Percentiles rank a stretch among this genome's conserved stretches.
These are phyloP conservation scores for Scortum barcoo DNA, from an alignment of 2,113 vertebrate genomes.

Conservation along the genomic window DNA sequence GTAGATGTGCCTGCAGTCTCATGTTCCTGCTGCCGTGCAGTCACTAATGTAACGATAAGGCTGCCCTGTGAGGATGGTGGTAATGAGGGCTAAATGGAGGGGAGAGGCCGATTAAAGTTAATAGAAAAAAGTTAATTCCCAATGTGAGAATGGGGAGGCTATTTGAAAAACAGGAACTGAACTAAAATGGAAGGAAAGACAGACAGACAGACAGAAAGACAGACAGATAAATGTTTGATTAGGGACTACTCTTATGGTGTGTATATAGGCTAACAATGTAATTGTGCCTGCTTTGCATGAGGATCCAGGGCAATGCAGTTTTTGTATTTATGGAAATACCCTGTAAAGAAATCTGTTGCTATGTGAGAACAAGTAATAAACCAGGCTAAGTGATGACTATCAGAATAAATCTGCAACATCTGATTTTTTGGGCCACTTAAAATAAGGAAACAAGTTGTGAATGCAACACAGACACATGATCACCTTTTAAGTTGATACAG, in stretches of 20 bases:
- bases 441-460: no score
- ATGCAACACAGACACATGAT: no score
- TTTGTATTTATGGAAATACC: no score
- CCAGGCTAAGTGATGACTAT: no score
- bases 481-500: no score
- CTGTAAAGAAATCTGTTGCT: no score
- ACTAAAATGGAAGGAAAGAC: neutral
- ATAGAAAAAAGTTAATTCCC: neutral
- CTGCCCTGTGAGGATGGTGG: neutral
- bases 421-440: no score
- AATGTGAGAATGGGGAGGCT: neutral
- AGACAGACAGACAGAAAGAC: slow-evolving; percentile 2
- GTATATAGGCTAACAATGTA: slow-evolving; percentile 24
- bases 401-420: no score
- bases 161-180: neutral
- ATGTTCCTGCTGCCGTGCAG: neutral
- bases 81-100: neutral
- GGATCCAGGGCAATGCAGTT: no score
- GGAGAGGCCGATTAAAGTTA: neutral
- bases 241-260: slow-evolving; percentile 34
- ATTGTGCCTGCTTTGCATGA: no score
- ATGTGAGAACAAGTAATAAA: no score
- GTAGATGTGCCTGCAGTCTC: neutral
- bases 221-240: slow-evolving; percentile 66
- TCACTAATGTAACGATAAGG: neutral